These are phyloP conservation scores for rabbit (Oryctolagus cuniculus) DNA, from an alignment of 2,113 vertebrate species.

Conservation along the genomic window DNA sequence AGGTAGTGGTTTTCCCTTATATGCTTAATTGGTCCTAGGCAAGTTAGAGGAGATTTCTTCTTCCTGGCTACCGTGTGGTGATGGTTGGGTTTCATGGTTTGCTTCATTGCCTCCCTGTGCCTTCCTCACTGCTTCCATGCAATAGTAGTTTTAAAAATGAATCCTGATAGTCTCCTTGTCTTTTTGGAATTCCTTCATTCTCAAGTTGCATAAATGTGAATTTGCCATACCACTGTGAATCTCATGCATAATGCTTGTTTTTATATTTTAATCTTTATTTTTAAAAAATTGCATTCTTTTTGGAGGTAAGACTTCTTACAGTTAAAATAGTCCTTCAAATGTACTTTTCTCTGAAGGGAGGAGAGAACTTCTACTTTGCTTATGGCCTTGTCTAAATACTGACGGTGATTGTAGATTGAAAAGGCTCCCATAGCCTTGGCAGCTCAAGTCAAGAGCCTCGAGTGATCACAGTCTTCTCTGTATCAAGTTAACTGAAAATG, in stretches of 20 bases:
- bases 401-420: no score
- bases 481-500: no score
- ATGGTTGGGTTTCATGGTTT: neutral
- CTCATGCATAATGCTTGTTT: neutral
- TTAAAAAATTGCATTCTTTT: neutral
- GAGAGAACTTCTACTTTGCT: no score
- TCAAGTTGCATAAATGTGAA: neutral
- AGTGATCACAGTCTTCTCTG: no score
- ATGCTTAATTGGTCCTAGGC: constrained; percentile 15
- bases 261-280: constrained; percentile 25
- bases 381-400: no score
- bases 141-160: neutral
- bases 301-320: neutral
- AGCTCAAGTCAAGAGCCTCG: no score
- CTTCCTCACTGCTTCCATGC: neutral
- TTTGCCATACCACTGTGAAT: neutral
- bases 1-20: constrained; percentile 23
- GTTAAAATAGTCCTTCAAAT: neutral
- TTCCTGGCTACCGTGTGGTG: neutral
- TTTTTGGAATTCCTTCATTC: neutral
- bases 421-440: no score
- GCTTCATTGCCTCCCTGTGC: neutral
- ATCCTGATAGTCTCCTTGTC: neutral
- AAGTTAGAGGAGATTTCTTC: neutral
- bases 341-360: no score